These are phyloP conservation scores for Neodiprion virginianus DNA, from an alignment of 1,140 invertebrate genomes.

Conservation along the genomic window DNA sequence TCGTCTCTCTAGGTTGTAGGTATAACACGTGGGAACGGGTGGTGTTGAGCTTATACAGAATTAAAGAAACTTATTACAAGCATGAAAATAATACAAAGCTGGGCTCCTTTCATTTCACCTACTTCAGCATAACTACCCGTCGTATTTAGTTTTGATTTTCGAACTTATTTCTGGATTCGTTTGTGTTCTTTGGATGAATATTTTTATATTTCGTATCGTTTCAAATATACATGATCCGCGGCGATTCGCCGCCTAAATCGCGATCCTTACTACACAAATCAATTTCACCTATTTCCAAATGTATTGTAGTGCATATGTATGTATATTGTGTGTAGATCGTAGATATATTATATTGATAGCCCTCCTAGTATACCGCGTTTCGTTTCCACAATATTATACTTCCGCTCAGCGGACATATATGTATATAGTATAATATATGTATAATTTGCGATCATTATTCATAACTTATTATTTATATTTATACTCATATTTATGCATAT, in stretches of 20 bases:
- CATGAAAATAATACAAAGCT: no score
- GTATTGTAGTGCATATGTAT: not conserved
- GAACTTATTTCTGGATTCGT: not conserved
- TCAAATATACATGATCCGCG: no score
- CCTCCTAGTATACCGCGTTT: no score
- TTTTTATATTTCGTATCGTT: no score
- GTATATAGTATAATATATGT: not conserved
- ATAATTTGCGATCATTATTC: conserved; percentile 7
- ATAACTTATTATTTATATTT: not conserved
- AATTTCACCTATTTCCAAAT: not conserved
- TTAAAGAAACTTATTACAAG: no score
- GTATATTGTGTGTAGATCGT: not conserved
- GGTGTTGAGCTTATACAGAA: no score
- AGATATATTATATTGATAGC: not conserved
- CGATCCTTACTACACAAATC: not conserved
- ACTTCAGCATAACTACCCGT: not conserved
- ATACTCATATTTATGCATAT: not conserved
- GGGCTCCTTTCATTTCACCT: no score
- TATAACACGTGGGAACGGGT: no score
- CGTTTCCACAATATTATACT: not conserved
- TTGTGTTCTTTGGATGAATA: not conserved
- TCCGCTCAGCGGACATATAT: not conserved
- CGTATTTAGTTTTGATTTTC: not conserved
- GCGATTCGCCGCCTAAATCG: no score
- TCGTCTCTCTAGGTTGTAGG: no score